Conservation (phyloP, 1,140 invertebrate species). For the Apis cerana region DNA sequence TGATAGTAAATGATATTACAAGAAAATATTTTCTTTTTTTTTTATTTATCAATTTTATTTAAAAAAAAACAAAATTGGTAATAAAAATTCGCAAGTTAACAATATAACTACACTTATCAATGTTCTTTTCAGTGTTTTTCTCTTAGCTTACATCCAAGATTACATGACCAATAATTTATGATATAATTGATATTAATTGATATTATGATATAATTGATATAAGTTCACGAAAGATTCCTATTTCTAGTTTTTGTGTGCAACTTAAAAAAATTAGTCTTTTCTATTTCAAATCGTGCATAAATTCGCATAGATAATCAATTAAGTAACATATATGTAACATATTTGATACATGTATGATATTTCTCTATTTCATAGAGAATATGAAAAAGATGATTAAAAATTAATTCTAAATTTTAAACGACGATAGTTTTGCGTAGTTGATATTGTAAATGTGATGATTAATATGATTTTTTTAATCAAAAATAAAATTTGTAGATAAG, state of each 20-base stretch:
- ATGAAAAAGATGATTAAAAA: neutral
- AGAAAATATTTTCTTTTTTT: neutral
- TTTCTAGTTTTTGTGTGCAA: neutral
- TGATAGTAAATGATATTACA: too few relatives aligned
- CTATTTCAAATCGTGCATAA: constrained; percentile 35
- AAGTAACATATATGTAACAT: constrained; percentile 23
- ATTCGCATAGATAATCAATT: constrained; percentile 43
- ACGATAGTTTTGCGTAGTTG: neutral
- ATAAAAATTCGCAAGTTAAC: neutral
- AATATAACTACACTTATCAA: neutral
- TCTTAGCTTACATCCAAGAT: constrained; percentile 33
- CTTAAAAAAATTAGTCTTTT: constrained; percentile 13
- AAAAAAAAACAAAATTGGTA: neutral
- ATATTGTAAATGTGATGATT: neutral
- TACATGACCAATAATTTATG: constrained; percentile 16
- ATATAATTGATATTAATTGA: constrained; percentile 26
- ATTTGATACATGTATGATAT: too few relatives aligned
- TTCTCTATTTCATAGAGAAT: constrained; percentile 21
- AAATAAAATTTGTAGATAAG: neutral
- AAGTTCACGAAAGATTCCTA: constrained; percentile 7
- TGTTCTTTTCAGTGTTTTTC: constrained; percentile 51
- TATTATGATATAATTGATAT: neutral
- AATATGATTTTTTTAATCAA: neutral
- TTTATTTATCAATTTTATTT: neutral
- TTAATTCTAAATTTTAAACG: neutral